Evolutionary conservation across 2,113 vertebrate genomes (phyloP), one percentile per base, ranked within the genome.

Genomic region (Procavia capensis): DNA sequence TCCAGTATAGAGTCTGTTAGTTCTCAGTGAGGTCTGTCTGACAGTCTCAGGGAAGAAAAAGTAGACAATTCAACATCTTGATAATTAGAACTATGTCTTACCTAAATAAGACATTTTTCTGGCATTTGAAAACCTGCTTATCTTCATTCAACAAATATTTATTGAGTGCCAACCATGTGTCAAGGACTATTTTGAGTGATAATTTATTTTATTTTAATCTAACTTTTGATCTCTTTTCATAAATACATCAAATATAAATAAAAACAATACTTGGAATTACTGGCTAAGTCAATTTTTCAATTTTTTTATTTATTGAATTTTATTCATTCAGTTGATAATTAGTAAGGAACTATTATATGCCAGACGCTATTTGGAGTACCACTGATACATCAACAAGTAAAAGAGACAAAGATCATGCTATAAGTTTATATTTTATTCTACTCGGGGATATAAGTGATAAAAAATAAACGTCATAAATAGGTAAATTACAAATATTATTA

Each of bases 41-140:
- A 78, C 13, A 63, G 31, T 54, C 36, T 8, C 43, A 22, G 13
- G 36, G 25, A 36, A 50, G 29, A 85, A 76, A 20, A 27, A 64
- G 27, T 25, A 63, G 54, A 45, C 94, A 94, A 54, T 34, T 82
- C 80, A 92, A 2, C 85, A 63, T 86, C 43, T 94, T 63, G 54
- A 64, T 70, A n/a, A 86, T 59, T 31, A 36, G 9, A 54, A 8
- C 17, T 78, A 27, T 80, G 5, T 50, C 74, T 27, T 90, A 36
- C 22, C 34, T 84, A 63, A 91, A 39, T 14, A 85, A 34, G 54
- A 64, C 41, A 39, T 79, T 88, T 68, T 68, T 89, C 13, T 59
- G 22, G 34, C 66, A 34, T 83, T 43, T 76, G 66, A 29, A 74
- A 92, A 86, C 17, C 24, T 79, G 9, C 27, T 81, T 57, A 43